phyloP scores from a whole-genome alignment of 2,888 invertebrate species.

The Eilema caniola region DNA sequence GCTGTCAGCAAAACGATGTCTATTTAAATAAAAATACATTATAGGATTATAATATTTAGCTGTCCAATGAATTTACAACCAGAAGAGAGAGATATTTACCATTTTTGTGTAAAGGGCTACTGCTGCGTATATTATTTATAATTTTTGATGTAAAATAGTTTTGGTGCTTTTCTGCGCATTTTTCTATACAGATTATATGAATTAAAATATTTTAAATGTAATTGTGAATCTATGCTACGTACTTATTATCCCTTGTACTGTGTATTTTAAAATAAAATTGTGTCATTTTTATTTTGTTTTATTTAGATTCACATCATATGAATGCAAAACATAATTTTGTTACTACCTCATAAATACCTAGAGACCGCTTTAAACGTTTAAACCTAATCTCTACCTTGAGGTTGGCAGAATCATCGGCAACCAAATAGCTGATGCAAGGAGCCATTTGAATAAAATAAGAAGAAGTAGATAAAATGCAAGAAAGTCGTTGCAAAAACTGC shows the following conservation, averaged over 20 bases:
- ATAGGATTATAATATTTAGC: not conserved
- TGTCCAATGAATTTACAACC: not conserved
- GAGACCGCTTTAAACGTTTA: too few species aligned
- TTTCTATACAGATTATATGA: constrained; percentile 29
- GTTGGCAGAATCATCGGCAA: too few species aligned
- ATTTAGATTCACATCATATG: constrained; percentile 15
- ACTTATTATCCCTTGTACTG: constrained; percentile 44
- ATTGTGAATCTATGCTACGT: constrained; percentile 47
- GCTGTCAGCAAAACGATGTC: not conserved
- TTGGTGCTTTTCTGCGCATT: constrained; percentile 26
- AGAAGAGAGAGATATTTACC: not conserved
- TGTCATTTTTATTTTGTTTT: constrained; percentile 47
- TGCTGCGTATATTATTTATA: not conserved
- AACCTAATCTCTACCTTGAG: too few species aligned
- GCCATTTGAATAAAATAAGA: too few species aligned
- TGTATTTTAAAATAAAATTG: constrained; percentile 52
- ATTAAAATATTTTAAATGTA: constrained; percentile 34
- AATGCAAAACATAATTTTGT: too few species aligned
- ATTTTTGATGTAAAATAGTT: constrained; percentile 6
- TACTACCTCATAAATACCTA: too few species aligned
- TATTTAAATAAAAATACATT: not conserved
- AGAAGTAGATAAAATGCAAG: too few species aligned
- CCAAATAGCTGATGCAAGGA: too few species aligned
- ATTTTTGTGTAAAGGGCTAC: constrained; percentile 9
- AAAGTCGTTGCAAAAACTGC: too few species aligned